Conservation (phyloP, 2,113 vertebrate genomes). For the Oriolus oriolus region DNA sequence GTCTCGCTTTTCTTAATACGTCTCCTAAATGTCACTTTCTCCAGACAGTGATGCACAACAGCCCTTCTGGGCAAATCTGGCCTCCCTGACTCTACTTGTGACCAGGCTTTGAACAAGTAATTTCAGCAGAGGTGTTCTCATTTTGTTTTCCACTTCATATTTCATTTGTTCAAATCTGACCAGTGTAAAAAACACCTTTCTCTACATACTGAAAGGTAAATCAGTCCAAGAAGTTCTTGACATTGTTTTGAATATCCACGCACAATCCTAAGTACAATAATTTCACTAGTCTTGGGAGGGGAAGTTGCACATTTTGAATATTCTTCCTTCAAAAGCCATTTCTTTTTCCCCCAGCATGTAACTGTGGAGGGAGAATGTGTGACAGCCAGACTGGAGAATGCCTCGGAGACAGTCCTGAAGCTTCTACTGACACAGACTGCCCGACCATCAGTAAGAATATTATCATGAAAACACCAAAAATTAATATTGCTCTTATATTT, state of each 20-base stretch:
- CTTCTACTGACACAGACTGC: conserved; percentile 73
- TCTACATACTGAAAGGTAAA: not conserved
- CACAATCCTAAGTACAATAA: not conserved
- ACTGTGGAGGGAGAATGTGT: conserved; percentile 86
- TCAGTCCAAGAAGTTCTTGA: not conserved
- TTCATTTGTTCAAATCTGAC: not conserved
- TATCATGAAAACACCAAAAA: not conserved
- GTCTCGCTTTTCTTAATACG: not conserved
- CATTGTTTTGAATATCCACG: not conserved
- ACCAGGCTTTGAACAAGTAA: not conserved
- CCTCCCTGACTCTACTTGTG: not conserved
- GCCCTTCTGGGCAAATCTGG: not conserved
- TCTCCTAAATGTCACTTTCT: not conserved
- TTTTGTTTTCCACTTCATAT: not conserved
- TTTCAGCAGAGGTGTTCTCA: not conserved
- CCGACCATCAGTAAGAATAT: conserved; percentile 76
- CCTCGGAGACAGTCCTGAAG: conserved; percentile 74
- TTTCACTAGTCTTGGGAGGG: not conserved
- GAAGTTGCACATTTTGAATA: not conserved
- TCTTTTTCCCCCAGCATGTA: conserved; percentile 77
- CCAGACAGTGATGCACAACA: not conserved
- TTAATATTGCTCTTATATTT: conserved; percentile 22
- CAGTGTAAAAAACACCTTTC: not conserved
- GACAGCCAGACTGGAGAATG: conserved; percentile 90
- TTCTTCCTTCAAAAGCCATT: not conserved